Conservation (phyloP, 2,797 vertebrate species). For the Chaetodon trifasciatus region DNA sequence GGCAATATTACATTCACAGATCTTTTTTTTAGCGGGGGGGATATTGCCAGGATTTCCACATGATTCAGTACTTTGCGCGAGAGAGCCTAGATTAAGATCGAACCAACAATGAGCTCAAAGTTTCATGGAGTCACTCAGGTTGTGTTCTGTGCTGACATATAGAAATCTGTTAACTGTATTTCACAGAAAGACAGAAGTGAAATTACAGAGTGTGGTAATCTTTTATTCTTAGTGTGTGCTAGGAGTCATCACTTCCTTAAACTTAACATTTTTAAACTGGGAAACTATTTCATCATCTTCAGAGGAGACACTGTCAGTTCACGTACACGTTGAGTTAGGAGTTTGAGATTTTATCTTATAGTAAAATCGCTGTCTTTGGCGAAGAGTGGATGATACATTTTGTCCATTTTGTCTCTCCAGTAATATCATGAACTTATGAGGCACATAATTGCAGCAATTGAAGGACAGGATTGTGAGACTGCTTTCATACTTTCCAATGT, state of each 20-base stretch:
- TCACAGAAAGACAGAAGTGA: slow-evolving; percentile 84
- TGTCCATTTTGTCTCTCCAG: background rate
- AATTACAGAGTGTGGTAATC: slow-evolving; percentile 85
- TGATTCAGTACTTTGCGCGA: slow-evolving; percentile 22
- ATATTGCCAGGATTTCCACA: slow-evolving; percentile 46
- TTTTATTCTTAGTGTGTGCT: slow-evolving; percentile 81
- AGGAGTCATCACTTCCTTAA: slow-evolving; percentile 83
- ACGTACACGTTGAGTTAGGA: background rate
- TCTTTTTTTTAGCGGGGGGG: slow-evolving; percentile 26
- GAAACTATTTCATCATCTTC: slow-evolving; percentile 69
- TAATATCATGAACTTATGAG: slow-evolving; percentile 33
- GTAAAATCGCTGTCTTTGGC: background rate
- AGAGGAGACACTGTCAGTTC: slow-evolving; percentile 34
- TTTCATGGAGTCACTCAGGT: slow-evolving; percentile 23
- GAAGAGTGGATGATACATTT: background rate
- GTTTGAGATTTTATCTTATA: background rate
- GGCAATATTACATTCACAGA: slow-evolving; percentile 55
- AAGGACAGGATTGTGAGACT: slow-evolving; percentile 35
- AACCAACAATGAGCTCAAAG: slow-evolving; percentile 21
- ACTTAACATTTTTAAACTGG: slow-evolving; percentile 62
- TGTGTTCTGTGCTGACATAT: slow-evolving; percentile 64
- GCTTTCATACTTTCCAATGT: slow-evolving; percentile 45
- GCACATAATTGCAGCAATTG: slow-evolving; percentile 42
- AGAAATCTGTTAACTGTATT: slow-evolving; percentile 73
- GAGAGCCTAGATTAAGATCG: slow-evolving; percentile 19